Conservation (phyloP, 2,888 invertebrate species). For the Noctua janthe region DNA sequence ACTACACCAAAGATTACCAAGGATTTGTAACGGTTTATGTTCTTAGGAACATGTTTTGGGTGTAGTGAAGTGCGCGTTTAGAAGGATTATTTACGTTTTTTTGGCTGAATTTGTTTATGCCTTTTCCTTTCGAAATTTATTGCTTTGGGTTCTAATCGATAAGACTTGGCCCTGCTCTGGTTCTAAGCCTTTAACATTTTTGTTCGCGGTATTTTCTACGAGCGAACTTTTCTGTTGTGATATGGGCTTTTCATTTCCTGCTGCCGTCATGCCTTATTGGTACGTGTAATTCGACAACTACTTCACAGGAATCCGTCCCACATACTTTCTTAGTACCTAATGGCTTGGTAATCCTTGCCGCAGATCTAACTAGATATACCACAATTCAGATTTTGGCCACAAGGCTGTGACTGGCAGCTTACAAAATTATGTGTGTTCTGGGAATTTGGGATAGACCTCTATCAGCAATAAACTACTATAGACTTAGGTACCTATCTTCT, state of each 20-base stretch:
- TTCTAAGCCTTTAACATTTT: conserved; percentile 10
- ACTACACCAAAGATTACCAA: conserved; percentile 60
- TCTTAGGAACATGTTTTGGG: conserved; percentile 49
- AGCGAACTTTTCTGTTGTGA: not conserved
- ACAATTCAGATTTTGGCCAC: not conserved
- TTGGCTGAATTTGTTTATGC: conserved; percentile 34
- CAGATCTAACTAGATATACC: not conserved
- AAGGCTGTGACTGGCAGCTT: not conserved
- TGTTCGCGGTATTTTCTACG: not conserved
- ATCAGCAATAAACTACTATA: not conserved
- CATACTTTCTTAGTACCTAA: not conserved
- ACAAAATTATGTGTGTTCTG: not conserved
- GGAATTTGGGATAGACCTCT: not conserved
- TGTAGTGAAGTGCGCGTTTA: conserved; percentile 41
- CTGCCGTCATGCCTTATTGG: not conserved
- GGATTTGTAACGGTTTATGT: conserved; percentile 63
- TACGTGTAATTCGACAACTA: conserved; percentile 6
- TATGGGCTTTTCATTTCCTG: conserved; percentile 13
- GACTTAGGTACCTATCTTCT: not conserved
- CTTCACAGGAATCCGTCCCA: not conserved
- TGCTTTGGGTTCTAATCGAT: not conserved
- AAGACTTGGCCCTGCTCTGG: not conserved
- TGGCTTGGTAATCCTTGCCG: not conserved
- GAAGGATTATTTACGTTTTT: conserved; percentile 42
- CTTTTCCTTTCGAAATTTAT: conserved; percentile 20